A percentile compares a stretch with the other conserved stretches of the same genome.
Conservation (phyloP, 1,140 invertebrate genomes). For the Adoxophyes honmai region DNA sequence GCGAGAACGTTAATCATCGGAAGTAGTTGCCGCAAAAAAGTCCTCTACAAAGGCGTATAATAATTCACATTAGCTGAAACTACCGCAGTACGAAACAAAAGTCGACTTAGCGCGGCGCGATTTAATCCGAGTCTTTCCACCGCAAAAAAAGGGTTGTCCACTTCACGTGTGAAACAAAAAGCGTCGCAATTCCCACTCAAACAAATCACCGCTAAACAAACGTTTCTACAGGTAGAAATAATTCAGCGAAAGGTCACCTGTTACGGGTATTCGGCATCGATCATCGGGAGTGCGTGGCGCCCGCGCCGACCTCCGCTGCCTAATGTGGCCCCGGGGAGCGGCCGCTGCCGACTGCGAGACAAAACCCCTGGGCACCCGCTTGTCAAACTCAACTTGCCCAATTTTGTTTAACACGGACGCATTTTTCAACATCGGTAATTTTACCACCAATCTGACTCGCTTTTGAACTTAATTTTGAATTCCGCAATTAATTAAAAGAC, state of each 20-base stretch:
- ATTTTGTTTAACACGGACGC: slow-evolving; percentile 44
- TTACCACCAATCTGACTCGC: slow-evolving; percentile 34
- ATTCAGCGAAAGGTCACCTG: slow-evolving; percentile 73
- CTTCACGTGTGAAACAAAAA: slow-evolving; percentile 42
- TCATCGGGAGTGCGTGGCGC: slow-evolving; percentile 67
- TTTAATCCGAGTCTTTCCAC: slow-evolving; percentile 47
- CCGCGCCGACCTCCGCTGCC: slow-evolving; percentile 52
- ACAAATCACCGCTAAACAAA: slow-evolving; percentile 72
- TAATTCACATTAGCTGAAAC: slow-evolving; percentile 12
- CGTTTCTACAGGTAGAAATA: slow-evolving; percentile 70
- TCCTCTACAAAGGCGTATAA: background rate
- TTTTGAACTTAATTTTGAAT: slow-evolving; percentile 28
- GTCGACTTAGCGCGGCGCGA: slow-evolving; percentile 19
- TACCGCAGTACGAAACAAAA: slow-evolving; percentile 17
- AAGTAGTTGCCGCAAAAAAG: background rate
- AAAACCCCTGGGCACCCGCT: slow-evolving; percentile 46
- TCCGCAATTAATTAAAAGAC: no score
- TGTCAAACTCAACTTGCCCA: slow-evolving; percentile 56
- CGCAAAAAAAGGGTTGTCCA: slow-evolving; percentile 38
- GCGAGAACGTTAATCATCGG: no score
- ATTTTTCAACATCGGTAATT: slow-evolving; percentile 46
- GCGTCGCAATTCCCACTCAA: slow-evolving; percentile 56
- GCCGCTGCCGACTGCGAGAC: slow-evolving; percentile 47
- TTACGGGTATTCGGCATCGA: slow-evolving; percentile 71
- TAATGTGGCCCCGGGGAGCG: slow-evolving; percentile 68